Percentiles rank a stretch among this genome's conserved stretches.
These are phyloP conservation scores for Acronicta leporina DNA, from an alignment of 2,888 invertebrate genomes.

Conservation along the genomic window DNA sequence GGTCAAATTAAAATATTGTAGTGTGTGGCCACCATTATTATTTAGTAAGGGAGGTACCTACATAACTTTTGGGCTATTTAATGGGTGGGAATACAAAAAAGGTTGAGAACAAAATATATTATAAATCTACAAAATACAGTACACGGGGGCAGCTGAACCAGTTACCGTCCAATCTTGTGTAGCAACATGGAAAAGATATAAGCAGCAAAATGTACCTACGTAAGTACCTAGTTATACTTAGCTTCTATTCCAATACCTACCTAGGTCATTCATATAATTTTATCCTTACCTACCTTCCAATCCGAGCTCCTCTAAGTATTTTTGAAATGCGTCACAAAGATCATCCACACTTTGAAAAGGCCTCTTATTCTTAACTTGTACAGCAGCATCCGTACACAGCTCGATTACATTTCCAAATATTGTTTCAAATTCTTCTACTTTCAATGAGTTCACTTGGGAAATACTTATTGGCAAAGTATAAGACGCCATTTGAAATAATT, in stretches of 20 bases:
- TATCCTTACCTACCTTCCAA: slow-evolving; percentile 78
- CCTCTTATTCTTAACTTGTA: slow-evolving; percentile 78
- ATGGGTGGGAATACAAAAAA: too few species aligned
- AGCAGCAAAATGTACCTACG: neutral
- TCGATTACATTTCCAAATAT: slow-evolving; percentile 91
- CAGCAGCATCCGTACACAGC: slow-evolving; percentile 87
- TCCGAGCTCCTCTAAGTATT: slow-evolving; percentile 87
- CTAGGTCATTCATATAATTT: too few species aligned
- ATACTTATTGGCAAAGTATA: slow-evolving; percentile 67
- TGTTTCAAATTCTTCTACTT: slow-evolving; percentile 86
- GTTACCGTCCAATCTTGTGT: too few species aligned
- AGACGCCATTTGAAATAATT: slow-evolving; percentile 32
- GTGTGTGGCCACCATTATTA: too few species aligned
- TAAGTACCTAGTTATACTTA: neutral
- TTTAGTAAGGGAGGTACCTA: too few species aligned
- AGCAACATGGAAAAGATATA: too few species aligned
- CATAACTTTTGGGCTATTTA: too few species aligned
- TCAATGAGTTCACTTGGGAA: slow-evolving; percentile 87
- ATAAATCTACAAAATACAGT: too few species aligned
- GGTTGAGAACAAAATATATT: too few species aligned
- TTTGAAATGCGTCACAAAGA: slow-evolving; percentile 85
- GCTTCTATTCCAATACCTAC: too few species aligned
- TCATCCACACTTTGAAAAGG: slow-evolving; percentile 86
- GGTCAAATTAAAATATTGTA: too few species aligned
- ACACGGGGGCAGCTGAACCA: too few species aligned